A percentile compares a stretch with the other conserved stretches of the same genome.
phyloP scores from a whole-genome alignment of 1,140 invertebrate genomes.

The Cardiocondyla obscurior region DNA sequence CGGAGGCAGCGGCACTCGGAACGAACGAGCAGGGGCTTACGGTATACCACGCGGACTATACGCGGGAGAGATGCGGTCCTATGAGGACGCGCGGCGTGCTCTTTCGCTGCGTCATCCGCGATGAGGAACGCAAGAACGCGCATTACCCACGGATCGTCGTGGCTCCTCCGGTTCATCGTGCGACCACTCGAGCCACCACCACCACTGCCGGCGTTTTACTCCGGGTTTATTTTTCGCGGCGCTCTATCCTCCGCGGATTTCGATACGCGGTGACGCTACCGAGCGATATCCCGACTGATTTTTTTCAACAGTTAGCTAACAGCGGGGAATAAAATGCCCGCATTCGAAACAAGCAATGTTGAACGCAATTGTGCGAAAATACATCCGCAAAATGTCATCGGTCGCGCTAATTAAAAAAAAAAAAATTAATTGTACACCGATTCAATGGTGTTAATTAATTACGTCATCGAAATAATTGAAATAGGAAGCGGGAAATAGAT shows the following conservation, averaged over 20 bases:
- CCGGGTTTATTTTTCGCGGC: constrained; percentile 15
- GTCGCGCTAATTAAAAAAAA: too few species aligned
- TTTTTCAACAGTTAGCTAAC: constrained; percentile 10
- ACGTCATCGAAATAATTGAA: constrained; percentile 1
- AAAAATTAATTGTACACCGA: too few species aligned
- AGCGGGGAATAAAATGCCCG: neutral
- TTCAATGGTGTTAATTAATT: neutral
- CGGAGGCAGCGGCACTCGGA: constrained; percentile 17
- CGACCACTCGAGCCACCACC: constrained; percentile 68
- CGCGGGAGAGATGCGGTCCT: constrained; percentile 57
- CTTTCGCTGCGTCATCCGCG: constrained; percentile 71
- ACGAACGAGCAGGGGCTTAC: constrained; percentile 13
- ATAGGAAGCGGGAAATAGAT: neutral
- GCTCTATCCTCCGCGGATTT: constrained; percentile 26
- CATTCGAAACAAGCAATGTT: neutral
- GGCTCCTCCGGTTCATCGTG: constrained; percentile 65
- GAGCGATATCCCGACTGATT: constrained; percentile 19
- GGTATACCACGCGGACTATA: constrained; percentile 55
- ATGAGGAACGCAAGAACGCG: constrained; percentile 73
- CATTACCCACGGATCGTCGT: constrained; percentile 70
- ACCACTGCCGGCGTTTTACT: constrained; percentile 43
- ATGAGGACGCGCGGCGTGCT: constrained; percentile 63
- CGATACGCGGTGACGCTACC: constrained; percentile 23
- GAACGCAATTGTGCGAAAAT: neutral
- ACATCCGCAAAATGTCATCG: too few species aligned